Base-by-base conservation (phyloP, 2,888 invertebrate species). In the Lagria hirta region DNA sequence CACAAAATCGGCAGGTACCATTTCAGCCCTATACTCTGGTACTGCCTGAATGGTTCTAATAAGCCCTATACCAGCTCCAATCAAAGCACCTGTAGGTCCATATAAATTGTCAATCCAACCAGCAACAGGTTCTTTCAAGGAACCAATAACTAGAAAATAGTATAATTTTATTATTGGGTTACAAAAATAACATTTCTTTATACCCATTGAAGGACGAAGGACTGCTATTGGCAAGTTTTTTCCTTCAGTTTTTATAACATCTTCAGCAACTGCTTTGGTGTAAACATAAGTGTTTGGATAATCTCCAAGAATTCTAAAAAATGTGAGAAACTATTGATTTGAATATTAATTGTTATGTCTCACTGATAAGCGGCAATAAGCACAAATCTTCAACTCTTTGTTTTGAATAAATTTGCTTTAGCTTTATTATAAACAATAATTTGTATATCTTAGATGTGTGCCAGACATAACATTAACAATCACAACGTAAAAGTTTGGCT, bases 201-300 rank as follows among this genome's bases (percentile, higher is more conserved):
- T 68, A 85, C 86, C 86, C 52, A 94, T 89, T 1, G 89, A 84
- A 0, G 94, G 94, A 50, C 94, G 75, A 50, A 91, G 79, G 43
- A 94, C 82, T 48, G 86, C 86, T 11, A 88, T 74, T 0, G 93
- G 92, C 52, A 93, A 67, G 4, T 78, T 78, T 27, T 73, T 75
- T 0, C 81, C 83, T 60, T 84, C 80, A 21, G 74, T 77, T 41
- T 79, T 73, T 1, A 94, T 74, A 1, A 86, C 74, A 43, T 84
- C 80, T 62, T 95, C 95, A 0, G 90, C 90, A 1, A 93, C 72
- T 1, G 89, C 88, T 73, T 95, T 95, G 0, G 94, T 93, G 64
- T 84, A 87, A 2, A 90, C 86, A 65, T 94, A 95, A 0, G 92
- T 92, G 64, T 95, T 94, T 5, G 68, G 68, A 49, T 50, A 61